phyloP scores from a whole-genome alignment of 2,113 vertebrate species.

The Phocoena sinus region DNA sequence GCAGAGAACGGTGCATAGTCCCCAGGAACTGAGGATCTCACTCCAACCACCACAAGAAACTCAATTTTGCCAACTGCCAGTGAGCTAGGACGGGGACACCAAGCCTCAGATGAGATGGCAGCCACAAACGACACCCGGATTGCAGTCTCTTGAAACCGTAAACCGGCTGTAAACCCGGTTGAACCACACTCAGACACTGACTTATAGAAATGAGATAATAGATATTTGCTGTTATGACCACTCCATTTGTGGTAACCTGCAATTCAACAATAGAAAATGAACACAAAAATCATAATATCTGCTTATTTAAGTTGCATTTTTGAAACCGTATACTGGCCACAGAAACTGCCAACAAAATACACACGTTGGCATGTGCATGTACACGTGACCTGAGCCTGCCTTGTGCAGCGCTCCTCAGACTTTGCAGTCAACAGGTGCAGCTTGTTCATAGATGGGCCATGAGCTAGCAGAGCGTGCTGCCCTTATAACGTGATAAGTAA shows the following conservation, averaged over 20 bases:
- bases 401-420: not conserved
- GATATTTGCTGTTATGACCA: not conserved
- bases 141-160: not conserved
- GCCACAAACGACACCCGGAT: no score
- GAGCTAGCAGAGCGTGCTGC: not conserved
- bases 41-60: not conserved
- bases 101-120: not conserved
- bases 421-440: not conserved
- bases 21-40: not conserved
- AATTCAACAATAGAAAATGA: not conserved
- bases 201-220: not conserved
- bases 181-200: not conserved
- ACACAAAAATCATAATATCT: not conserved
- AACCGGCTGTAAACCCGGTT: not conserved
- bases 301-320: not conserved
- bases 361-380: not conserved
- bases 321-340: not conserved
- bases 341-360: not conserved
- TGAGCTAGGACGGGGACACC: not conserved
- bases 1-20: rapidly evolving
- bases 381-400: not conserved
- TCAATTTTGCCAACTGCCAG: not conserved
- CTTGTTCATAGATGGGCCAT: not conserved
- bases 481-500: not conserved
- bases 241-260: not conserved